Conservation (phyloP, 2,888 invertebrate species). For the Phania funesta region DNA sequence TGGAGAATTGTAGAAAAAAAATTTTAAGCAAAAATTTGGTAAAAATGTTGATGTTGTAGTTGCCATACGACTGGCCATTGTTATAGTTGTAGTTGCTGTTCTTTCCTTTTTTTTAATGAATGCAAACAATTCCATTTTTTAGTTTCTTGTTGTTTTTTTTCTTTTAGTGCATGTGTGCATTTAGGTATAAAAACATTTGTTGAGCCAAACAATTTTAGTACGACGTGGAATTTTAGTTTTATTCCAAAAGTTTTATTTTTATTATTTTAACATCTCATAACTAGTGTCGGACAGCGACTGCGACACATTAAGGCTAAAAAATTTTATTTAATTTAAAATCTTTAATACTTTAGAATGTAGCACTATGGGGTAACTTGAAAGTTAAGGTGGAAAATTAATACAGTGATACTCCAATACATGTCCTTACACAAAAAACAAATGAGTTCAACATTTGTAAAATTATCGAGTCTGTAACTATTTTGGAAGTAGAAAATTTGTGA, state of each 20-base stretch:
- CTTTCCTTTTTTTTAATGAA: constrained; percentile 35
- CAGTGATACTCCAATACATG: no score
- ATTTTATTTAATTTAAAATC: background rate
- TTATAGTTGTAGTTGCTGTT: constrained; percentile 27
- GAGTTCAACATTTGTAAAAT: no score
- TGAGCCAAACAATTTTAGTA: constrained; percentile 47
- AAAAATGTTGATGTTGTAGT: constrained; percentile 22
- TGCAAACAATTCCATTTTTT: constrained; percentile 47
- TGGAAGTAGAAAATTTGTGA: no score
- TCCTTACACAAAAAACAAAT: no score
- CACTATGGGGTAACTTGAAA: no score
- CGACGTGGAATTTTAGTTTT: constrained; percentile 12
- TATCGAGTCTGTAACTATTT: no score
- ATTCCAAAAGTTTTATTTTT: background rate
- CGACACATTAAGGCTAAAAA: background rate
- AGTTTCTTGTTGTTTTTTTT: constrained; percentile 7
- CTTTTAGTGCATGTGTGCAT: constrained; percentile 39
- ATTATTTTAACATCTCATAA: background rate
- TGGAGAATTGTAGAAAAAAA: constrained; percentile 10
- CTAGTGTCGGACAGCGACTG: background rate
- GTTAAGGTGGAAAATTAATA: no score
- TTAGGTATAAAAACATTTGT: constrained; percentile 64
- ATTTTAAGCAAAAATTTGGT: no score
- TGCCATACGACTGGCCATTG: constrained; percentile 36
- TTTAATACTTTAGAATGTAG: no score